Base-by-base conservation (phyloP, 2,797 vertebrate species). In the Gadopsis marmoratus region DNA sequence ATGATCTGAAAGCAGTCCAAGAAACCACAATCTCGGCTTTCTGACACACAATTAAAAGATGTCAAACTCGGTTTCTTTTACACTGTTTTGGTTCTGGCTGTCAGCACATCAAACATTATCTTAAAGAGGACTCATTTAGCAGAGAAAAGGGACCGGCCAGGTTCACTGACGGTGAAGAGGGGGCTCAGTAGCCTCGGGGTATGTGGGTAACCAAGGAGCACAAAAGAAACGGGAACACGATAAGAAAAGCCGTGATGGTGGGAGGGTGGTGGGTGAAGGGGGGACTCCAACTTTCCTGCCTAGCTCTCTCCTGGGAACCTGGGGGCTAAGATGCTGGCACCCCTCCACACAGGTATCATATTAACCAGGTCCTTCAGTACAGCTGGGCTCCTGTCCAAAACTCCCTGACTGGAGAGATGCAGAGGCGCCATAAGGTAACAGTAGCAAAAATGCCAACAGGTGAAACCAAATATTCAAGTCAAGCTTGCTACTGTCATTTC, bases 381-480 rank as follows among this genome's bases (percentile, higher is more conserved):
- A 90, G 88, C 95, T 95, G 95, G 97, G 96, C 96, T 93, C 71
- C 64, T 61, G 85, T 98, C 97, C 97, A 98, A 96, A 91, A 78
- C 92, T 92, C 95, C 96, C 96, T 97, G 95, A 95, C 91, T 82
- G 89, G 87, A 93, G 95, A 95, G 95, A 96, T 95, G 95, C 89
- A 91, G 93, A 95, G 97, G 97, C 95, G 95, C 97, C 97, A 96
- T 82, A 94, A 96, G 95, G 96, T 97, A 97, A 97, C 95, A 95
- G 96, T 87, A 96, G 95, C 91, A 93, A 89, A 89, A 89, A 94
- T 95, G 95, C 95, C 97, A 97, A 94, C 94, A 94, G 92, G 93
- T 95, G 97, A 97, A 98, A 99, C 95, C 94, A 82, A 97, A 98
- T 97, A 95, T 95, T 94, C 81, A 94, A 95, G 96, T 93, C 92